A percentile compares a stretch with the other conserved stretches of the same genome.
phyloP scores from a whole-genome alignment of 2,888 invertebrate genomes.

The Bombylius discolor region DNA sequence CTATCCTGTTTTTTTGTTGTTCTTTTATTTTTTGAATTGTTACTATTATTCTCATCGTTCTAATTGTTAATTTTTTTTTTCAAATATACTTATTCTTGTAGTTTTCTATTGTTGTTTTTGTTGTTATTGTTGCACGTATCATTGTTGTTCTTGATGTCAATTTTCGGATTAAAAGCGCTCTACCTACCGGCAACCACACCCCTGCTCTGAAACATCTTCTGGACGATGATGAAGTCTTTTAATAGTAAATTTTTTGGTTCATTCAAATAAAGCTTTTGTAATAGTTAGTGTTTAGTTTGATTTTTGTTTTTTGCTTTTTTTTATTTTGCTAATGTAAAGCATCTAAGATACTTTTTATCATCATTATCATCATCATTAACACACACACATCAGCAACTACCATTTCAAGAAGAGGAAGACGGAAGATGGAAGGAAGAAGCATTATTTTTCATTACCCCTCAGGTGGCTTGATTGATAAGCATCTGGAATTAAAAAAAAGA shows the following conservation, averaged over 20 bases:
- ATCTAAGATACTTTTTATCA: not conserved
- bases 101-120: no score
- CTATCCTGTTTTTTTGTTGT: no score
- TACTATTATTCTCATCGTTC: no score
- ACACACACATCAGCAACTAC: not conserved
- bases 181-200: constrained; percentile 17
- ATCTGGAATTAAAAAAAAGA: constrained; percentile 60
- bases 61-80: not conserved
- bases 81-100: not conserved
- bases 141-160: no score
- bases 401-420: constrained; percentile 27
- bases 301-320: no score
- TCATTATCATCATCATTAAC: not conserved
- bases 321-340: no score
- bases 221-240: constrained; percentile 9
- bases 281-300: no score
- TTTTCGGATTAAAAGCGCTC: no score
- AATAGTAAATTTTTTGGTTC: constrained; percentile 2
- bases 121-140: no score
- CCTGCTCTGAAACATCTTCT: constrained; percentile 17
- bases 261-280: no score
- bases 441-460: constrained; percentile 42
- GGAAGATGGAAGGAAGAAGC: constrained; percentile 14
- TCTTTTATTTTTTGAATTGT: no score
- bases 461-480: constrained; percentile 63